Evolutionary conservation across 2,113 vertebrate species (phyloP).

Genomic region (Oncorhynchus gorbuscha): DNA sequence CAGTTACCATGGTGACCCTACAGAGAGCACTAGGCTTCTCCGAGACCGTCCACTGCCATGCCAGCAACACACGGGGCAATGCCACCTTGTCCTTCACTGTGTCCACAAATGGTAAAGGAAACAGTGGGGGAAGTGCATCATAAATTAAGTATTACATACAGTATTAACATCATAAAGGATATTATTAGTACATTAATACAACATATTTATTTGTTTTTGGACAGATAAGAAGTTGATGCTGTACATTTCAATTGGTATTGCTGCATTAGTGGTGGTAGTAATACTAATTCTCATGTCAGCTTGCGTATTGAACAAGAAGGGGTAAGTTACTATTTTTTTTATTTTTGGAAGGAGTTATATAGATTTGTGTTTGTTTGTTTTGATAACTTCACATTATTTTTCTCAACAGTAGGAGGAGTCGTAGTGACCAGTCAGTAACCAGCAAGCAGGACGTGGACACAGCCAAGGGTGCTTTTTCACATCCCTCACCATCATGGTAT

Average conservation of each 20-base stretch:
- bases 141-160: neutral
- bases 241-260: slow-evolving; percentile 28
- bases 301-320: slow-evolving; percentile 36
- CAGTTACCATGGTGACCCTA: slow-evolving; percentile 45
- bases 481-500: slow-evolving; percentile 25
- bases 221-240: slow-evolving; percentile 41
- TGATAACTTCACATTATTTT: neutral
- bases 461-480: neutral
- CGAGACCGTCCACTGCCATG: slow-evolving; percentile 52
- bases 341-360: neutral
- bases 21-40: slow-evolving; percentile 21
- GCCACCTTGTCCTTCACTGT: slow-evolving; percentile 33
- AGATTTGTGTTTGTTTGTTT: neutral
- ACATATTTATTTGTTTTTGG: slow-evolving; percentile 11
- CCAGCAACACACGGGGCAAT: slow-evolving; percentile 57
- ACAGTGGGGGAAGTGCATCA: neutral
- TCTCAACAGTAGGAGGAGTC: slow-evolving; percentile 26
- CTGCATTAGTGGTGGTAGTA: slow-evolving; percentile 13
- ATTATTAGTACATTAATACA: neutral
- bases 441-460: neutral
- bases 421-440: neutral
- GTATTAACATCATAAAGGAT: neutral
- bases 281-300: slow-evolving; percentile 37
- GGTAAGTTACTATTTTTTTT: slow-evolving; percentile 45
- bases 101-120: slow-evolving; percentile 35